Base-by-base conservation (phyloP, 2,113 vertebrate genomes). In the Tyrannus savana region DNA sequence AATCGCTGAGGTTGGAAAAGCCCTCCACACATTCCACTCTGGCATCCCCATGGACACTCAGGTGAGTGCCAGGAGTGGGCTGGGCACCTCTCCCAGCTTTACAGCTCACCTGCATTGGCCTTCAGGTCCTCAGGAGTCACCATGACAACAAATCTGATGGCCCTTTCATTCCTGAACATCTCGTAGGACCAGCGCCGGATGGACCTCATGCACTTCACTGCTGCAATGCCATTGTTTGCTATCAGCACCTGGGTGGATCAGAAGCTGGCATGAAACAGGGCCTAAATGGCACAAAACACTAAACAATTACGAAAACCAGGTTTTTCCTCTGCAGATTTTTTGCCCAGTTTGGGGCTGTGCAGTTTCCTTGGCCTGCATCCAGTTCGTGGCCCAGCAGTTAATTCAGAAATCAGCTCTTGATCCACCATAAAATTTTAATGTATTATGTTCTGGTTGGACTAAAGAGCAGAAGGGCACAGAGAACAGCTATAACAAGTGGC, bases 181-280 rank as follows among this genome's bases (percentile, higher is more conserved):
- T 99, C 99, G 6, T 99, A 99, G 88, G 99, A 98, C 99, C 99
- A 99, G 75, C 99, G 98, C 8, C 99, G 98, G 93, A 99, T 99
- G 83, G 99, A 99, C n/a, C 99, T 97, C 99, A 99, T 99, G 96
- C 99, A 99, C 91, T 99, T 99, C 78, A 99, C 99, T 1, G 99
- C 99, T 35, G 99, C 99, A n/a, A 99, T 99, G 63, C 99, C 99
- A 49, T 99, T 99, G 86, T 99, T 99, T 64, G 99, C 99, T 79
- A 99, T 99, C 75, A 99, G 99, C n/a, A 99, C 99, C 99, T 99
- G 89, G 46, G 52, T 5, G 18, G 10, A 15, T 16, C 3, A 94
- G 55, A 93, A 66, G 63, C 72, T 58, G 41, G 24, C 56, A 72
- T 62, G 28, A 91, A 66, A 86, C 1, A 12, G 8, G 87, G 60